Base-by-base conservation (phyloP, 2,888 invertebrate species). In the Acanthacorydalis orientalis region DNA sequence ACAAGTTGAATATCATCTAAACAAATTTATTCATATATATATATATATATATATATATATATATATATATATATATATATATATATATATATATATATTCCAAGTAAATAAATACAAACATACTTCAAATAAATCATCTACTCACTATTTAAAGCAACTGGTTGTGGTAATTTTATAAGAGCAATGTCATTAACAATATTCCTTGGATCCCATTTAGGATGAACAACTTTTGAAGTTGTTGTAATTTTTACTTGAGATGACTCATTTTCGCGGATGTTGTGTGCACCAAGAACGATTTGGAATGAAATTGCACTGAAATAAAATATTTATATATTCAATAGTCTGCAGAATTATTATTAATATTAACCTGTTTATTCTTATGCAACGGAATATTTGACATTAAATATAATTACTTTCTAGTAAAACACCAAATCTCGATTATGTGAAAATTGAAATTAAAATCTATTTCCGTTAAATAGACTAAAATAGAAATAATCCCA, bases 181-280 rank as follows among this genome's bases (percentile, higher is more conserved):
- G 69, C 69, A 46, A 72, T 63, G 49, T 72, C 71, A 51, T 70
- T 65, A 9, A 50, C 46, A 9, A 66, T 53, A 11, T 56, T 57
- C 2, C 51, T 32, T 1, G 59, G 14, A 16, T 59, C 53, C 62
- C 64, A 68, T 0, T 57, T 31, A 48, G 64, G 61, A 52, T 70
- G 69, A 1, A 64, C 59, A 39, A 37, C 46, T 43, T 49, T 53
- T 10, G 53, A 51, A 2, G 50, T 51, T 44, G 56, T 48, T 38
- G 48, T 52, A 43, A 52, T 34, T 12, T 52, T 41, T 9, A 53
- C 49, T 47, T 51, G 53, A 14, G 49, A 45, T 12, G 34, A 23
- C 37, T 46, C 50, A 34, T 48, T 42, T 44, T 52, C 44, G 7
- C 41, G 46, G 15, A 54, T 45, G 42, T 50, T 47, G 48, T 55